Conservation (phyloP, 2,888 invertebrate species). For the Octodonta nipae region DNA sequence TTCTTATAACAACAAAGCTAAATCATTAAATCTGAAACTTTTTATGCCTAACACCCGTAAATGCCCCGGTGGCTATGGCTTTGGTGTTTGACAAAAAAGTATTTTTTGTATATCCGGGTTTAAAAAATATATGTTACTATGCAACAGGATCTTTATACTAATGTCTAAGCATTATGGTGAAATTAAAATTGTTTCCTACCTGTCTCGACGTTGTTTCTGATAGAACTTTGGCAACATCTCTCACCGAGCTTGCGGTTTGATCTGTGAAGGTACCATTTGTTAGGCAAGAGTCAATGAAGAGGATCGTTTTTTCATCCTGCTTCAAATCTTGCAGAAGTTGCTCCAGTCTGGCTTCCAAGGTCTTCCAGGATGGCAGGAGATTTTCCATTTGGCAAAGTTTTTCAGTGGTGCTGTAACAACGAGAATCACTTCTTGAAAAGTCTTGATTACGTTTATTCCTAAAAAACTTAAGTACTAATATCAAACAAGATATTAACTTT, state of each 20-base stretch:
- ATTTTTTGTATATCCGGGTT: too few species aligned
- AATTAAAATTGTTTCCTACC: constrained; percentile 20
- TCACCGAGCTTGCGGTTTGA: constrained; percentile 43
- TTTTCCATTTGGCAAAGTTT: constrained; percentile 59
- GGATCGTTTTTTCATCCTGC: constrained; percentile 52
- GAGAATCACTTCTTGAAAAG: constrained; percentile 7
- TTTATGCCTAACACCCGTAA: too few species aligned
- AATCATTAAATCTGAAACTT: too few species aligned
- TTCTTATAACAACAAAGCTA: too few species aligned
- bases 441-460: neutral
- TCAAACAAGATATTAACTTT: too few species aligned
- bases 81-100: too few species aligned
- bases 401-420: constrained; percentile 49
- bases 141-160: too few species aligned
- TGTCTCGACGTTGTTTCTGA: constrained; percentile 37
- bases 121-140: too few species aligned
- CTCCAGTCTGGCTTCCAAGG: constrained; percentile 61
- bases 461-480: too few species aligned
- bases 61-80: too few species aligned
- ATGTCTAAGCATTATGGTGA: too few species aligned
- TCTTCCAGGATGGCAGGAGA: constrained; percentile 59
- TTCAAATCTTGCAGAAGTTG: constrained; percentile 64
- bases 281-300: constrained; percentile 38
- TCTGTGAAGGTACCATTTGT: constrained; percentile 33
- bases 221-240: constrained; percentile 44